Evolutionary conservation across 2,113 vertebrate species (phyloP), one percentile per base, ranked within the genome.

Genomic region (Clupea harengus): DNA sequence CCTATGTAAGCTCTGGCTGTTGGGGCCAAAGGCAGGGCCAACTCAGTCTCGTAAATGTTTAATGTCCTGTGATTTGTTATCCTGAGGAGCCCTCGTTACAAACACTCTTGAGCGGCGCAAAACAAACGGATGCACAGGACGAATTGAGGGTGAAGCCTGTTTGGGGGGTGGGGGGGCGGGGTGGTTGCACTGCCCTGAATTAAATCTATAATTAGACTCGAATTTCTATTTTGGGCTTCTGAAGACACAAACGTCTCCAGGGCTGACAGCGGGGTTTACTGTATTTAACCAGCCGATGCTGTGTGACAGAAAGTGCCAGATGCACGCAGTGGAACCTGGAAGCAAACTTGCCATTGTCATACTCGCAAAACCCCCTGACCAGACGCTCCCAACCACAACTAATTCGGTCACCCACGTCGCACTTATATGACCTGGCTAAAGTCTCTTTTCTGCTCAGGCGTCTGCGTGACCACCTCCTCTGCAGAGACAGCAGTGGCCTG

Each of bases 1-100:
- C 60, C 10, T 81, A 67, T 72, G 87, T 88, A 83, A 83, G 80
- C 89, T 90, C 91, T 87, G 49, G 88, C 81, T 57, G 84, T 60
- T 81, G 83, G 54, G 6, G 81, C 46, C 83, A 13, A 88, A 92
- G 91, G 91, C 91, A 91, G 32, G 22, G 22, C 60, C 60, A 25
- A n/a, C 5, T 2, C 22, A 67, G 60, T 2, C 60, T 67, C 60
- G 4, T 67, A 54, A 54, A 67, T 67, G 4, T 67, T 67, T 67
- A 9, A 67, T 67, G 60, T 10, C 60, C 60, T 67, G 8, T 67
- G 60, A 67, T 67, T 67, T 67, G 60, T 54, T 18, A 17, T 54
- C 15, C 0, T 67, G 60, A 67, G n/a, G 60, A 67, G 60, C 60
- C 25, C 60, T 9, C 60, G 11, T n/a, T 2, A 10, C 60, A 67